Evolutionary conservation across 1,140 invertebrate genomes (phyloP), one percentile per base, ranked within the genome.

Genomic region (Vollenhovia emeryi): DNA sequence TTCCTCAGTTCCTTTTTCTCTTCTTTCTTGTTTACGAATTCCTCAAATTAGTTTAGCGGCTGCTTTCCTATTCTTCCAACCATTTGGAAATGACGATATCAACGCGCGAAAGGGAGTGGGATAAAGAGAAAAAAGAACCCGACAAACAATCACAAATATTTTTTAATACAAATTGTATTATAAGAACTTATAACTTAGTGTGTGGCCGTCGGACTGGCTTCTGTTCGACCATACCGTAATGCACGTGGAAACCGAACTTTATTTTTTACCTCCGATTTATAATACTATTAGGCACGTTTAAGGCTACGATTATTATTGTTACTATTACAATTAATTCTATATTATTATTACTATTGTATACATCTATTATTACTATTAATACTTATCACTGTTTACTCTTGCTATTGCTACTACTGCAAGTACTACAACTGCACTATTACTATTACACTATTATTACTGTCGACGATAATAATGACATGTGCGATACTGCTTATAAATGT

Each of bases 281-380:
- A 85, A 90, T 90, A 86, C 87, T 90, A 86, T 90, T 90, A 90
- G 89, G 85, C 87, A 87, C 73, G 64, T 83, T 84, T 92, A 88
- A 55, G 87, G 24, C 82, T 89, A 74, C 78, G 62, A 86, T 84
- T 89, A 90, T 88, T 89, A 86, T 91, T 92, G 91, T 91, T 92
- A 88, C 87, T 91, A 92, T 90, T 90, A 92, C 80, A 89, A 92
- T 89, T 88, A 91, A 85, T 88, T 92, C 88, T 91, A 92, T 88
- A 80, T 73, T 91, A 90, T 78, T 83, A 90, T 86, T 88, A 75
- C 60, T 84, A 88, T 88, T 87, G 80, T 86, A 57, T 86, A 68
- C 75, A 87, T 73, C 79, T 88, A 90, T 85, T 74, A 86, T 87
- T 90, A 90, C 82, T 74, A 69, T 66, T 71, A 84, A 75, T 84